These are phyloP conservation scores for Halictus ligatus DNA, from an alignment of 2,888 invertebrate genomes.

Conservation along the genomic window DNA sequence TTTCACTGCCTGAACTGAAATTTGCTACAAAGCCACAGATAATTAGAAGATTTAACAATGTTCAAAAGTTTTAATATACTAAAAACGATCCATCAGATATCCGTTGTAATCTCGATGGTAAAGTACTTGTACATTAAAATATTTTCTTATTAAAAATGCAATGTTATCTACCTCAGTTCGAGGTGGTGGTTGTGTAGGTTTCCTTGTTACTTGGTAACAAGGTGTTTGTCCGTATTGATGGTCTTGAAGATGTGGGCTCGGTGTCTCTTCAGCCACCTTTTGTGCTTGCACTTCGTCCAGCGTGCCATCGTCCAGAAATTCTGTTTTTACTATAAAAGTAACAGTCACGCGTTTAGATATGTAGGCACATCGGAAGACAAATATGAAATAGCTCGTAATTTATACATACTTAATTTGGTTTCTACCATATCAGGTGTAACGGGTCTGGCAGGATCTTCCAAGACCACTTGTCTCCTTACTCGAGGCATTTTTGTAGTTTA, in stretches of 20 bases:
- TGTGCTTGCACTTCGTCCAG: conserved; percentile 81
- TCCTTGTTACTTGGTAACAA: conserved; percentile 82
- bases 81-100: background rate
- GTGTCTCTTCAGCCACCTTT: conserved; percentile 84
- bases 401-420: conserved; percentile 80
- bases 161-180: conserved; percentile 79
- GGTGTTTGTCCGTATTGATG: conserved; percentile 95
- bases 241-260: conserved; percentile 92
- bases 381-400: background rate
- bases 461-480: conserved; percentile 82
- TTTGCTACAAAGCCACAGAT: conserved; percentile 66
- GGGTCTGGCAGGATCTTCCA: conserved; percentile 83
- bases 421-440: conserved; percentile 83
- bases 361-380: background rate
- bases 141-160: background rate
- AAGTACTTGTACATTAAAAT: background rate
- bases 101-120: too few species aligned
- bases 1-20: conserved; percentile 89
- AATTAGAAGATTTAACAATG: background rate
- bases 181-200: conserved; percentile 81
- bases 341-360: background rate
- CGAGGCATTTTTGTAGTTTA: conserved; percentile 79
- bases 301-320: conserved; percentile 81
- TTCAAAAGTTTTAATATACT: background rate
- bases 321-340: conserved; percentile 77